Conservation (phyloP, 2,797 vertebrate species). For the Cercopithecus diana region DNA sequence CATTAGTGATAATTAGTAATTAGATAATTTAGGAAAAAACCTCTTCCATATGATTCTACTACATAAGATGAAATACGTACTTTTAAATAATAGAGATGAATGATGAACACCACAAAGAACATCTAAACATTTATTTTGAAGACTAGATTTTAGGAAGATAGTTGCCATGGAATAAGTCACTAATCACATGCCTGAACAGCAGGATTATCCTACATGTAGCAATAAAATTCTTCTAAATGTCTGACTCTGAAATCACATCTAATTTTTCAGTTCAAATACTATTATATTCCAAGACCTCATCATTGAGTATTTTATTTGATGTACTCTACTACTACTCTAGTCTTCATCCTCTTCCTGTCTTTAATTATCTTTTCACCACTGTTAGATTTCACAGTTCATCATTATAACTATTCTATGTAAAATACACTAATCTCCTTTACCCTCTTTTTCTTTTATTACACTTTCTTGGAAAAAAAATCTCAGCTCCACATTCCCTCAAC, state of each 20-base stretch:
- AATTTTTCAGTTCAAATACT: background rate
- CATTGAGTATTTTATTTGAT: background rate
- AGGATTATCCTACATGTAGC: background rate
- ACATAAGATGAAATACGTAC: background rate
- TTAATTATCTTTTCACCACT: background rate
- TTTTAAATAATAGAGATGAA: background rate
- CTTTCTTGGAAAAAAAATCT: background rate
- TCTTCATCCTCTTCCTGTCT: background rate
- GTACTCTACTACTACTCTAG: background rate
- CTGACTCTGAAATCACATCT: background rate
- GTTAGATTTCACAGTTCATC: background rate
- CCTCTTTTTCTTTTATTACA: background rate
- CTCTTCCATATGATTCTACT: background rate
- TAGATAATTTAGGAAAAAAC: background rate
- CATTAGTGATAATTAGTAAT: background rate
- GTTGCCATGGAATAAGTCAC: background rate
- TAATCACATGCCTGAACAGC: background rate
- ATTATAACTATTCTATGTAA: background rate
- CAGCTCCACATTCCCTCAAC: background rate
- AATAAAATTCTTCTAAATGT: background rate
- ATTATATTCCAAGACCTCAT: background rate
- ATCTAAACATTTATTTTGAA: slow-evolving; percentile 33
- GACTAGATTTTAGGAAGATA: background rate
- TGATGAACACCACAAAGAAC: background rate
- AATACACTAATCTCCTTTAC: background rate